A percentile compares a stretch with the other conserved stretches of the same genome.
phyloP scores from a whole-genome alignment of 2,797 vertebrate species.

The Myotis daubentonii region DNA sequence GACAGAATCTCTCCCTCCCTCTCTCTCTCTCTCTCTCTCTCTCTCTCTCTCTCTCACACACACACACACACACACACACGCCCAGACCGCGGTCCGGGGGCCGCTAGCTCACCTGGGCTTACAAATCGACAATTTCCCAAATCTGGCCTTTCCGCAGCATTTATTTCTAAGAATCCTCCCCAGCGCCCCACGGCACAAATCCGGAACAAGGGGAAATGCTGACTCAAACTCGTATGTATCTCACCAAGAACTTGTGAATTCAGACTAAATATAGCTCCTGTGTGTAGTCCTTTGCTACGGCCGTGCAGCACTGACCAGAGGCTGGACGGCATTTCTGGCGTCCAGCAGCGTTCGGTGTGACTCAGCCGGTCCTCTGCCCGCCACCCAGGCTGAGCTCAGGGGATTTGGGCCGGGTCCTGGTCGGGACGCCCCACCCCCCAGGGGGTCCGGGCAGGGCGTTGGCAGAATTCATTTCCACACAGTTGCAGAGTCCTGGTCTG shows the following conservation, averaged over 20 bases:
- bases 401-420: background rate
- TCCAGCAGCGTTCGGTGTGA: background rate
- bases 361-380: background rate
- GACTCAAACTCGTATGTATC: background rate
- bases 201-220: background rate
- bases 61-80: no score
- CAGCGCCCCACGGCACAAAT: background rate
- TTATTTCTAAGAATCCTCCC: background rate
- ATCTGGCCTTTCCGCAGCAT: background rate
- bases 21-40: no score
- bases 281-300: background rate
- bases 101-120: background rate
- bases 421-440: fast-evolving
- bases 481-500: fast-evolving
- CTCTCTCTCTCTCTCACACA: no score
- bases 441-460: fast-evolving
- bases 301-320: background rate
- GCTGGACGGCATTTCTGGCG: background rate
- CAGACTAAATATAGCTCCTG: background rate
- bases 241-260: background rate
- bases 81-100: background rate
- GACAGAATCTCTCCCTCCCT: no score
- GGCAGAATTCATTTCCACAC: background rate
- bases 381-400: background rate
- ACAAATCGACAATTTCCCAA: background rate